phyloP scores from a whole-genome alignment of 2,113 vertebrate genomes.

The Oncorhynchus masou region DNA sequence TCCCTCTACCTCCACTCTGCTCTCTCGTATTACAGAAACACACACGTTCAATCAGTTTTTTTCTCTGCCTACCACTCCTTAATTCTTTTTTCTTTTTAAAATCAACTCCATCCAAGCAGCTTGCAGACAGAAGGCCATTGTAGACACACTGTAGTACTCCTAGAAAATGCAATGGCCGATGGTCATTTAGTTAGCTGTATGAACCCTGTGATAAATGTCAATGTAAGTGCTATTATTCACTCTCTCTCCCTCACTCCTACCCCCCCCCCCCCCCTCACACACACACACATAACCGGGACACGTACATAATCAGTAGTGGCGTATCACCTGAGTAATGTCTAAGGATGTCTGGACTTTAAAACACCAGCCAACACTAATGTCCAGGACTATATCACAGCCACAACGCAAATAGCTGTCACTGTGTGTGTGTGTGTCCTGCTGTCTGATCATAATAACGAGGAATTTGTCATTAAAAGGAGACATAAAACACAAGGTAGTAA shows the following conservation, averaged over 20 bases:
- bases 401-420: slow-evolving; percentile 57
- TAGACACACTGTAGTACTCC: slow-evolving; percentile 7
- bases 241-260: slow-evolving; percentile 55
- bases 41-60: background rate
- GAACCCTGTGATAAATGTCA: slow-evolving; percentile 56
- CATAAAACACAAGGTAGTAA: slow-evolving; percentile 62
- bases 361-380: slow-evolving; percentile 37
- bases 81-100: background rate
- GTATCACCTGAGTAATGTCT: slow-evolving; percentile 72
- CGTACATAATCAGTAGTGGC: slow-evolving; percentile 52
- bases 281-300: background rate
- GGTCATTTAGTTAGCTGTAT: slow-evolving; percentile 28
- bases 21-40: background rate
- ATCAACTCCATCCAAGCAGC: background rate
- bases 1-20: background rate
- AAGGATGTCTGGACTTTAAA: slow-evolving; percentile 70
- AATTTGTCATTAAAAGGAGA: slow-evolving; percentile 60
- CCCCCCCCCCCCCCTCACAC: slow-evolving; percentile 31
- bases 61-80: too few species aligned
- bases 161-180: background rate
- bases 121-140: slow-evolving; percentile 57
- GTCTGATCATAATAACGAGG: slow-evolving; percentile 54
- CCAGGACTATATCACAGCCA: slow-evolving; percentile 61
- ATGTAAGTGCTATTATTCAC: slow-evolving; percentile 67
- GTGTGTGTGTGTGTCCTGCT: slow-evolving; percentile 14